Percentiles rank a stretch among this genome's conserved stretches.
These are phyloP conservation scores for Isichthys henryi DNA, from an alignment of 2,113 vertebrate species.

Conservation along the genomic window DNA sequence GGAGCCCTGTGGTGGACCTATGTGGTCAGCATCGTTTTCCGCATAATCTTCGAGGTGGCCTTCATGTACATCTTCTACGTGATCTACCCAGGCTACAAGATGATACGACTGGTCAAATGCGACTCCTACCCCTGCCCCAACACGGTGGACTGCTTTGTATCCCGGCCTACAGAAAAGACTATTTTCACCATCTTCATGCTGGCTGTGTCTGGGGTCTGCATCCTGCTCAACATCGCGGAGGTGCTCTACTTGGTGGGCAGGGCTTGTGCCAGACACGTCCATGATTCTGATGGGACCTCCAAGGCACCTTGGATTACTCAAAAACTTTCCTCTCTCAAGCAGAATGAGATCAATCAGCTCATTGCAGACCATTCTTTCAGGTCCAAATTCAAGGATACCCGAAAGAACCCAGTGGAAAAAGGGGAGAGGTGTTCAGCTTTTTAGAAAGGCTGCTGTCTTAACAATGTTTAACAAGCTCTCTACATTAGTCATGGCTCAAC, in stretches of 20 bases:
- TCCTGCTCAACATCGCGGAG: slow-evolving; percentile 88
- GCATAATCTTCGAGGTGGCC: slow-evolving; percentile 78
- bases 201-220: slow-evolving; percentile 82
- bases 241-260: slow-evolving; percentile 75
- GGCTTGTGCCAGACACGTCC: slow-evolving; percentile 67
- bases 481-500: not conserved
- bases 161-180: slow-evolving; percentile 93
- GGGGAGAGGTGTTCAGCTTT: slow-evolving; percentile 58
- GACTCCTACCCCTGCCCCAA: slow-evolving; percentile 93
- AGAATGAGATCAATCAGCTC: slow-evolving; percentile 87
- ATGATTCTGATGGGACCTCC: slow-evolving; percentile 54
- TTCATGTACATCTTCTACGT: slow-evolving; percentile 96
- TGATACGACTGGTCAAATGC: slow-evolving; percentile 92
- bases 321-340: slow-evolving; percentile 81
- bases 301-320: slow-evolving; percentile 76
- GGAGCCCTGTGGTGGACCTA: slow-evolving; percentile 97
- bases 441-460: slow-evolving; percentile 31
- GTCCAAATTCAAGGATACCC: slow-evolving; percentile 50
- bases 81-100: slow-evolving; percentile 90
- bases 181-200: slow-evolving; percentile 97
- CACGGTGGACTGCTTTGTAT: slow-evolving; percentile 95
- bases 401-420: slow-evolving; percentile 52
- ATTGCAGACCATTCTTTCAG: slow-evolving; percentile 60
- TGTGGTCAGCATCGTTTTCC: slow-evolving; percentile 84
- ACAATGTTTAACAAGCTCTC: slow-evolving; percentile 16